These are phyloP conservation scores for Rhyzopertha dominica DNA, from an alignment of 1,140 invertebrate genomes.

Conservation along the genomic window DNA sequence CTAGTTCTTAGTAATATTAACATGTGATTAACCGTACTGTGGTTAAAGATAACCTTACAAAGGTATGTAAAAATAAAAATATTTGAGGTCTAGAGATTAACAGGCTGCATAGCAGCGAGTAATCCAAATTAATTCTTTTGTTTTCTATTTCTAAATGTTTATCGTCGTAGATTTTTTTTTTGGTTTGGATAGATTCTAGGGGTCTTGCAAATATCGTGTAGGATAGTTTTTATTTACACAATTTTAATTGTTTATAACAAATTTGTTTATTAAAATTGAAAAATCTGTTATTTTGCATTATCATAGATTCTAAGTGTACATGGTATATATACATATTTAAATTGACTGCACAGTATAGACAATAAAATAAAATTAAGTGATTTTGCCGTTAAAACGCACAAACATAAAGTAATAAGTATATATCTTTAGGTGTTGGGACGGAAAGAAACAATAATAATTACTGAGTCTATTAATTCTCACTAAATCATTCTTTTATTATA, in stretches of 20 bases:
- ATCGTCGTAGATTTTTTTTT: conserved; percentile 28
- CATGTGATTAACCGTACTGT: conserved; percentile 38
- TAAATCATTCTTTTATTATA: conserved; percentile 26
- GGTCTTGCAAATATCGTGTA: conserved; percentile 37
- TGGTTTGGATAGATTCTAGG: conserved; percentile 32
- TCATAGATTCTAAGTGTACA: too few relatives aligned
- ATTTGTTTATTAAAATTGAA: conserved; percentile 20
- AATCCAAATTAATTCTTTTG: conserved; percentile 30
- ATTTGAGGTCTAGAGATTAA: conserved; percentile 27
- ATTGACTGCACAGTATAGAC: conserved; percentile 40
- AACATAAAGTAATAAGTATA: conserved; percentile 28
- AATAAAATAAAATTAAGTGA: conserved; percentile 30
- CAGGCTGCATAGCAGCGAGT: conserved; percentile 33
- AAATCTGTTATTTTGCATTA: too few relatives aligned
- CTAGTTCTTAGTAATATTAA: conserved; percentile 21
- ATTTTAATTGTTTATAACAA: conserved; percentile 31
- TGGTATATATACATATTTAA: conserved; percentile 15
- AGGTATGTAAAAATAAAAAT: conserved; percentile 34
- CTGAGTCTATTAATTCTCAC: conserved; percentile 29
- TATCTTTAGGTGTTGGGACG: conserved; percentile 41
- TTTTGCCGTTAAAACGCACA: conserved; percentile 32
- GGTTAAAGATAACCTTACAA: conserved; percentile 36
- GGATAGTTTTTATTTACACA: conserved; percentile 22
- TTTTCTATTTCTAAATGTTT: conserved; percentile 33
- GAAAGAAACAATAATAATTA: conserved; percentile 29